Evolutionary conservation across 2,797 vertebrate species (phyloP).

Genomic region (Myotis pilosus): DNA sequence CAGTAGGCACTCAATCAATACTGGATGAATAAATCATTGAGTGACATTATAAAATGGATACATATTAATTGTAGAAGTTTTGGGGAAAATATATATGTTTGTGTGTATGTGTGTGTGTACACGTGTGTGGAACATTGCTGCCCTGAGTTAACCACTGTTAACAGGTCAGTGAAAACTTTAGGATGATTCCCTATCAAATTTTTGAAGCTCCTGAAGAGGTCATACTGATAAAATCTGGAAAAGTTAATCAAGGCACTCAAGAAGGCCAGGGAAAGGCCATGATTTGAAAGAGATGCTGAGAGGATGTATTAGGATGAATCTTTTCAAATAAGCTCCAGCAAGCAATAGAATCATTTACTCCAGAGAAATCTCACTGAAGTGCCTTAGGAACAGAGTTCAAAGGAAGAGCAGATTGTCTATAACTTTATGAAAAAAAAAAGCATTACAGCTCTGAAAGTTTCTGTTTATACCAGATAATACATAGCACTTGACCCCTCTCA

Average conservation of each 20-base stretch:
- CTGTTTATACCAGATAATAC: conserved; percentile 64
- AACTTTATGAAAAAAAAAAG: background rate
- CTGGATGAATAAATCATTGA: background rate
- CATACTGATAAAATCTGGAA: background rate
- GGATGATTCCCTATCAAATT: background rate
- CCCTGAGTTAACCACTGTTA: background rate
- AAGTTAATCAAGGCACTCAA: background rate
- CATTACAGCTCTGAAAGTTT: conserved; percentile 35
- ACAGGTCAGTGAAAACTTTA: background rate
- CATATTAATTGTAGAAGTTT: conserved; percentile 1
- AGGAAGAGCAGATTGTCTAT: conserved; percentile 42
- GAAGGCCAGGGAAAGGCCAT: background rate
- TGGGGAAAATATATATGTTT: background rate
- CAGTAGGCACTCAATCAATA: background rate
- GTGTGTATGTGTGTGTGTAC: too few relatives aligned
- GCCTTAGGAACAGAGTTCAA: conserved; percentile 46
- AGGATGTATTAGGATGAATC: background rate
- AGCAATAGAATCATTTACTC: conserved; percentile 36
- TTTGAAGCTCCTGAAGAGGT: background rate
- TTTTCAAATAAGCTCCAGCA: conserved; percentile 49
- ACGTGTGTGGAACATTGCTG: background rate
- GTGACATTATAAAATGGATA: background rate
- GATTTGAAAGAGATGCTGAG: conserved; percentile 21
- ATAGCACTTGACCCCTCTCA: conserved; percentile 57
- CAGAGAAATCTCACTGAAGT: conserved; percentile 35